Percentiles rank a stretch among this genome's conserved stretches.
Conservation (phyloP, 2,113 vertebrate genomes). For the Cryptoleucopteryx plumbea region DNA sequence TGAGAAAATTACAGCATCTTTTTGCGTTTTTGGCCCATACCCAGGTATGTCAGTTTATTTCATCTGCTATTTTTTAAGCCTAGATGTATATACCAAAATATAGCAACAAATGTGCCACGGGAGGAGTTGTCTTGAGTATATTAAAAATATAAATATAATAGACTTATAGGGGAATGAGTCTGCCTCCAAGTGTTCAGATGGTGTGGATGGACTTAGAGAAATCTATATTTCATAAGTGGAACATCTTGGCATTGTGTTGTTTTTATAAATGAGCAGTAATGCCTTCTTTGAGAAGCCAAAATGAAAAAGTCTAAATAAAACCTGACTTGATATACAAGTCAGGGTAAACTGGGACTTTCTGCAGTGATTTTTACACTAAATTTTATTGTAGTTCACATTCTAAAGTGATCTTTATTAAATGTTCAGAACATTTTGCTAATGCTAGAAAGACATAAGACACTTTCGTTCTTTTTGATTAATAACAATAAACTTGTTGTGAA, state of each 20-base stretch:
- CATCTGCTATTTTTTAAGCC: not conserved
- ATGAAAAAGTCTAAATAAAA: not conserved
- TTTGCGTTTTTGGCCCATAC: constrained; percentile 97
- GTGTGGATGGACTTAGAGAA: not conserved
- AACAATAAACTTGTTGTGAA: not conserved
- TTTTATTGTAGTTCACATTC: not conserved
- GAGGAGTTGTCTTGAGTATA: not conserved
- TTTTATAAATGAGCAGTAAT: not conserved
- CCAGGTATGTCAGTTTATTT: constrained; percentile 79
- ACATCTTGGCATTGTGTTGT: not conserved
- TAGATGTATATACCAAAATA: not conserved
- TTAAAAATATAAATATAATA: not conserved
- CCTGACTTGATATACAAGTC: not conserved
- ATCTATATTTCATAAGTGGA: not conserved
- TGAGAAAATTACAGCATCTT: constrained; percentile 95
- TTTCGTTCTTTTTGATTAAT: not conserved
- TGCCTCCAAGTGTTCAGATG: not conserved
- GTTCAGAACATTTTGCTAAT: not conserved
- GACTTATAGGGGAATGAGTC: not conserved
- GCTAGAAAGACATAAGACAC: not conserved
- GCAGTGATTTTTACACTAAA: not conserved
- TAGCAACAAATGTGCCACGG: not conserved
- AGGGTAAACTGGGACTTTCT: not conserved
- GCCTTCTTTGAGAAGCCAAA: not conserved
- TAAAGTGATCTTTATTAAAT: not conserved